Base-by-base conservation (phyloP, 2,797 vertebrate species). In the Tangara arthus region DNA sequence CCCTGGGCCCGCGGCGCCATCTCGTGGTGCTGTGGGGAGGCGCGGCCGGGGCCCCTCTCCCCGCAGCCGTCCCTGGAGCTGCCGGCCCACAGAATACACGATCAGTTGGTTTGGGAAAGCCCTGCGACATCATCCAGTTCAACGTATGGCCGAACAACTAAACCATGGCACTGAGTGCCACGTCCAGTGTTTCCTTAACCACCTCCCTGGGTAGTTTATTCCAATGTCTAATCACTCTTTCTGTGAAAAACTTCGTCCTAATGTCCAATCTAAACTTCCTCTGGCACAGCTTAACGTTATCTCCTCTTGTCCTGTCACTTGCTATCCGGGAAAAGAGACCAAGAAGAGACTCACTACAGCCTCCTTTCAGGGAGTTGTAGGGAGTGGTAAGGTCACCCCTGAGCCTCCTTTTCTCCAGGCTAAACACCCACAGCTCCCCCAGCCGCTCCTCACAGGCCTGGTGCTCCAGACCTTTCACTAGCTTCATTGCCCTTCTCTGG, bases 41-140 rank as follows among this genome's bases (percentile, higher is more conserved):
- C 9, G 15, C 46, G 3, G 61, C 60, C 18, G 22, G 5, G 26
- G 37, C 15, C 32, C 6, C 37, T 32, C 53, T 50, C 8, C 13
- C n/a, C 17, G 6, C 59, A 5, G 30, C n/a, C 26, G n/a, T 23
- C 18, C 4, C 12, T 0, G 57, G 6, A 32, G 26, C 35, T 39
- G 5, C 32, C 12, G 3, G 52, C 28, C 14, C 37, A 0, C 35
- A 11, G 42, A 20, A 5, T 10, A 1, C 52, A 1, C 20, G 5
- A 4, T 7, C 21, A 5, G 2, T 6, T 2, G 6, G 24, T 8
- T 5, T 32, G 53, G 26, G 47, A 53, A 59, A 22, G 26, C 39
- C 7, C 2, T 19, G 32, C 6, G 5, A 4, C 23, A 12, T 37
- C 27, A 5, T 42, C 27, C 19, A 18, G 34, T 41, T 14, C 30